These are phyloP conservation scores for Julus scandinavius DNA, from an alignment of 2,888 invertebrate genomes.

Conservation along the genomic window DNA sequence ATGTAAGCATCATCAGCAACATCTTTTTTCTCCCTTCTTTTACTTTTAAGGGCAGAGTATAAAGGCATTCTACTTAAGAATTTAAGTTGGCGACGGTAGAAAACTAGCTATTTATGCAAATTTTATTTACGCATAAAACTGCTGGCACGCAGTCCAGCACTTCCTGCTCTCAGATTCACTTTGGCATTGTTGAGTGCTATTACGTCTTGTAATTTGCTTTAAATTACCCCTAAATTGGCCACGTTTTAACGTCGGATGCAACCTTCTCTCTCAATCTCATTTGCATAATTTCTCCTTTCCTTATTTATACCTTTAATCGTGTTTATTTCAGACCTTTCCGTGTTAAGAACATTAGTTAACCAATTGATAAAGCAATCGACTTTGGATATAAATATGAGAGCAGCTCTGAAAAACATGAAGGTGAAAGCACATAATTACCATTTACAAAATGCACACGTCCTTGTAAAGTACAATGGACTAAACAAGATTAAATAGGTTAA, in stretches of 20 bases:
- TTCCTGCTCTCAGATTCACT: slow-evolving; percentile 46
- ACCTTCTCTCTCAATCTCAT: slow-evolving; percentile 1
- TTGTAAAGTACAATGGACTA: not conserved
- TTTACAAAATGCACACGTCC: not conserved
- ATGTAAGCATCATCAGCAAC: not conserved
- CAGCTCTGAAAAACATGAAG: not conserved
- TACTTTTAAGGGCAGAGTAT: not conserved
- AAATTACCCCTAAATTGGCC: slow-evolving; percentile 42
- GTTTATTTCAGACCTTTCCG: slow-evolving; percentile 2
- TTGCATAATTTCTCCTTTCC: slow-evolving; percentile 38
- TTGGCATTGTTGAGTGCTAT: slow-evolving; percentile 40
- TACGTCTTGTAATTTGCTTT: slow-evolving; percentile 39
- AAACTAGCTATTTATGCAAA: slow-evolving; percentile 31
- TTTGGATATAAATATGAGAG: not conserved
- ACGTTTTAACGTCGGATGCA: slow-evolving; percentile 17
- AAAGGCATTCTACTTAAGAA: not conserved
- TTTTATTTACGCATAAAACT: slow-evolving; percentile 40
- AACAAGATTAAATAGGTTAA: not conserved
- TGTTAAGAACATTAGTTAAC: slow-evolving; percentile 28
- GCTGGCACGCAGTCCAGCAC: slow-evolving; percentile 36
- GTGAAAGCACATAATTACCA: not conserved
- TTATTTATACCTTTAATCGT: slow-evolving; percentile 41
- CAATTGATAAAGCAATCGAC: slow-evolving; percentile 37
- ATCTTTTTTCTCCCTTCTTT: not conserved
- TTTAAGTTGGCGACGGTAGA: slow-evolving; percentile 9